phyloP scores from a whole-genome alignment of 2,888 invertebrate species.

The Urechis unicinctus region DNA sequence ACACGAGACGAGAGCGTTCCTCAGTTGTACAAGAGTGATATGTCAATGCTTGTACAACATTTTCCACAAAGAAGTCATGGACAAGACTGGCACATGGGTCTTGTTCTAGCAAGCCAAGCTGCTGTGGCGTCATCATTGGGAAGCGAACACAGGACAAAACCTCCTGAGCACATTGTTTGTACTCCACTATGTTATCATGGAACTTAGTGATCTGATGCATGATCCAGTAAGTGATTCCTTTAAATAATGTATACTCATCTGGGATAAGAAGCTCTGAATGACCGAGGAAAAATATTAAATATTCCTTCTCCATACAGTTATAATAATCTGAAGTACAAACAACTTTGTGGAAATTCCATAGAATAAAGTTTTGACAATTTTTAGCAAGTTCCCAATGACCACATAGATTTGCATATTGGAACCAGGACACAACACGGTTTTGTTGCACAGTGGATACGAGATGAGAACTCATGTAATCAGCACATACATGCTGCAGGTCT shows the following conservation, averaged over 20 bases:
- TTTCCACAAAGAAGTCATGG: constrained; percentile 78
- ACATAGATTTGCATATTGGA: constrained; percentile 81
- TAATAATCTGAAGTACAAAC: constrained; percentile 70
- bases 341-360: constrained; percentile 83
- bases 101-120: constrained; percentile 74
- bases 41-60: constrained; percentile 57
- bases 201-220: constrained; percentile 61
- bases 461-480: constrained; percentile 80
- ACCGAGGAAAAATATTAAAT: constrained; percentile 62
- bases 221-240: constrained; percentile 72
- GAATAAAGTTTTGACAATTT: constrained; percentile 55
- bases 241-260: constrained; percentile 79
- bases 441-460: constrained; percentile 76
- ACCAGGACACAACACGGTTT: constrained; percentile 80
- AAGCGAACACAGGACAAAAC: constrained; percentile 76
- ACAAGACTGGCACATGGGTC: constrained; percentile 73
- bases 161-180: constrained; percentile 63
- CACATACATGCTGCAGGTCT: constrained; percentile 76
- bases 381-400: constrained; percentile 64
- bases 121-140: constrained; percentile 89
- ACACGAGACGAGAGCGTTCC: not conserved
- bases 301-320: constrained; percentile 72
- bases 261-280: constrained; percentile 82
- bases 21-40: constrained; percentile 50
- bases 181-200: constrained; percentile 54